Percentiles rank a stretch among this genome's conserved stretches.
These are phyloP conservation scores for Anhinga rufa DNA, from an alignment of 2,113 vertebrate species.

Conservation along the genomic window DNA sequence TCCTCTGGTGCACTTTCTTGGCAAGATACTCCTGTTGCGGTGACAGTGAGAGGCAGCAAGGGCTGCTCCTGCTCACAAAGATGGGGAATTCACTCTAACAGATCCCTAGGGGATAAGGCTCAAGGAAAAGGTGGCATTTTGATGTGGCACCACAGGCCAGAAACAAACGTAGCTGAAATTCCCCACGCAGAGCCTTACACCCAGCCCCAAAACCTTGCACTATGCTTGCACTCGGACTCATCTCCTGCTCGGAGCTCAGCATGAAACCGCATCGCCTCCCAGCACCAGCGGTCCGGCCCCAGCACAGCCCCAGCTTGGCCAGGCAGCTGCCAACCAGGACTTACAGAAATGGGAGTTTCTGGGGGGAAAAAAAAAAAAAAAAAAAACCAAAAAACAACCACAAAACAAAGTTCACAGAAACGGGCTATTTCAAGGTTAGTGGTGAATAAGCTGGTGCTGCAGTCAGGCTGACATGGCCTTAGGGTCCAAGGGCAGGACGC, in stretches of 20 bases:
- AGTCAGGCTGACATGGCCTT: fast-evolving
- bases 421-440: fast-evolving
- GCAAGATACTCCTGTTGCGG: neutral
- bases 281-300: neutral
- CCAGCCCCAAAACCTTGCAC: neutral
- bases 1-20: neutral
- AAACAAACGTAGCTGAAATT: neutral
- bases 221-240: fast-evolving
- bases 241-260: neutral
- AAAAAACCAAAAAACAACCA: too few species aligned
- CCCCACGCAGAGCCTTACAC: neutral
- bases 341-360: fast-evolving
- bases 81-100: neutral
- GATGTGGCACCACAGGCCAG: neutral
- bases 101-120: neutral
- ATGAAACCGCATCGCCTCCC: neutral
- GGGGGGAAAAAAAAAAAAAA: too few species aligned
- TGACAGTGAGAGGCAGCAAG: fast-evolving
- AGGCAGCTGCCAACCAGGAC: neutral
- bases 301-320: neutral
- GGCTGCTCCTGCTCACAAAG: neutral
- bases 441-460: fast-evolving
- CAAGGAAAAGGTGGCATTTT: neutral
- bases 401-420: fast-evolving
- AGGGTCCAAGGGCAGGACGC: neutral